These are phyloP conservation scores for Papilio dardanus DNA, from an alignment of 1,140 invertebrate genomes.

Conservation along the genomic window DNA sequence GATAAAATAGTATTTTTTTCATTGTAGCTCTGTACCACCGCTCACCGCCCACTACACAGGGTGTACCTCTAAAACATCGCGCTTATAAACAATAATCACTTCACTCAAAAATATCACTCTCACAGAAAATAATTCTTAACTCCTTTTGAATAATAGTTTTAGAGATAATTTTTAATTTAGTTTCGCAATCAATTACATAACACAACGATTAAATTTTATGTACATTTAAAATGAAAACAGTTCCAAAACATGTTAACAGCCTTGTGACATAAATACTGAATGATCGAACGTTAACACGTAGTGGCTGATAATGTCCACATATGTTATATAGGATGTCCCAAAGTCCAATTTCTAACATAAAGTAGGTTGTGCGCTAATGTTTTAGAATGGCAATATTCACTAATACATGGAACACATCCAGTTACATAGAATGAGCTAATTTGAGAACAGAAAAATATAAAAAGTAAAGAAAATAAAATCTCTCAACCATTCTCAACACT, in stretches of 20 bases:
- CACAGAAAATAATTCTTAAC: neutral
- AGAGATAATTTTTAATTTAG: neutral
- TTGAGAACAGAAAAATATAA: too few relatives aligned
- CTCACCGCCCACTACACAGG: neutral
- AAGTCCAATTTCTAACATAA: neutral
- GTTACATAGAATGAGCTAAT: too few relatives aligned
- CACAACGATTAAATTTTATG: neutral
- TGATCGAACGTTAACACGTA: constrained; percentile 16
- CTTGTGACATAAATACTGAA: neutral
- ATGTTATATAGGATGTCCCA: neutral
- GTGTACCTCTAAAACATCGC: neutral
- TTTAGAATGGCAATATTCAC: too few relatives aligned
- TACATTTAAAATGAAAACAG: neutral
- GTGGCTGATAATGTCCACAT: neutral
- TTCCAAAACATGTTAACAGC: neutral
- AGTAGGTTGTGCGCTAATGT: neutral
- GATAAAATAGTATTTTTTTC: neutral
- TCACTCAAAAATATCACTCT: neutral
- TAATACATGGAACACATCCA: too few relatives aligned
- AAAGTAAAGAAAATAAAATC: too few relatives aligned
- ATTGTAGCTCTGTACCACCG: neutral
- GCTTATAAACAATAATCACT: neutral
- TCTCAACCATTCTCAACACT: too few relatives aligned
- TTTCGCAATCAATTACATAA: neutral
- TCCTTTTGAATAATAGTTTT: neutral